Base-by-base conservation (phyloP, 2,797 vertebrate species). In the Eidolon dupreanum region DNA sequence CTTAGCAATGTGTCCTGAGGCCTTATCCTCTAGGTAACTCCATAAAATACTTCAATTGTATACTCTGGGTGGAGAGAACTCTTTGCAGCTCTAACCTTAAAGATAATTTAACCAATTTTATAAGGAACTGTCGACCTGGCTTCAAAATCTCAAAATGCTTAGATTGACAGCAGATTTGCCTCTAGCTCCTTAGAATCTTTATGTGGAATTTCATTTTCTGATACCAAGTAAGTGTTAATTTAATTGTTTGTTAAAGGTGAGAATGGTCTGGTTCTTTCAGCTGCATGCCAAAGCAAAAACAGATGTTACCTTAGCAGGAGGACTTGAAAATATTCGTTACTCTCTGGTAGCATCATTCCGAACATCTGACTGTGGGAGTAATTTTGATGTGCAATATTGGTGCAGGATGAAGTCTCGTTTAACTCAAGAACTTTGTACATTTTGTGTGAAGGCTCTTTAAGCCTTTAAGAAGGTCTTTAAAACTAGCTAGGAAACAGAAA, bases 401-500 rank as follows among this genome's bases (percentile, higher is more conserved):
- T 20, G 1, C 38, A 26, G 20, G 46, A 93, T 66, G 36, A 41
- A 22, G 13, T 66, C 51, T 53, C 41, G 46, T 86, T 81, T 90
- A 91, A 88, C 4, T 61, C 24, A 36, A 90, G 38, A 90, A 53
- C 55, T 92, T 70, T 57, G 11, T 73, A 12, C 5, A 13, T 63
- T 92, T 71, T 49, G 15, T 65, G 38, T 55, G 55, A 78, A 94
- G 57, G 19, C n/a, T 95, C 28, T 66, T 82, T 63, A 65, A n/a
- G 59, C n/a, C 12, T 53, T 75, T 53, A 51, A 53, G 46, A 33
- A 75, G 46, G 10, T 20, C 31, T 75, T 75, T 66, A 96, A 43
- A 43, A 86, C 77, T 51, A 66, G 68, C 46, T 59, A 78, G 90
- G 79, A 84, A 79, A 74, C 5, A 94, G 74, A 97, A 95, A 65